Percentiles rank a stretch among this genome's conserved stretches.
Evolutionary conservation across 2,113 vertebrate genomes (phyloP).

Genomic region (Muscicapa adusta): DNA sequence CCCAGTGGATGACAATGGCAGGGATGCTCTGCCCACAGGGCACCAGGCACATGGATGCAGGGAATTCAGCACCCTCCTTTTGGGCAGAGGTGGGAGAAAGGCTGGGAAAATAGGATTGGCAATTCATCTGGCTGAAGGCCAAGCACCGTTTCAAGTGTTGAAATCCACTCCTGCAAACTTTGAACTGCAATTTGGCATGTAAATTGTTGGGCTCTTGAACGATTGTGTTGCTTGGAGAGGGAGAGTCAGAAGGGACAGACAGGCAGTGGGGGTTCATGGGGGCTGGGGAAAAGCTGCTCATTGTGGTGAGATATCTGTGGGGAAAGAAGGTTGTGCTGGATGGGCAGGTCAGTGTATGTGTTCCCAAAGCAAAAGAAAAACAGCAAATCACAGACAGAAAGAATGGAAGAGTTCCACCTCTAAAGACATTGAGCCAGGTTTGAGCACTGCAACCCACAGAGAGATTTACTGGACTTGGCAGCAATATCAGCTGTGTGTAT

Average conservation of each 20-base stretch:
- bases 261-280: neutral
- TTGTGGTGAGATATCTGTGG: rapidly evolving
- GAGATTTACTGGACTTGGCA: neutral
- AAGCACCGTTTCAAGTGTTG: neutral
- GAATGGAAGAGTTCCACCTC: neutral
- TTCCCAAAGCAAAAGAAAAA: neutral
- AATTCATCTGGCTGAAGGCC: neutral
- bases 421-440: neutral
- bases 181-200: neutral
- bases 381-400: neutral
- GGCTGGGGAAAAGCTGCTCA: neutral
- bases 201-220: neutral
- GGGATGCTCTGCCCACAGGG: neutral
- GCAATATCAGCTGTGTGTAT: rapidly evolving
- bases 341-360: neutral
- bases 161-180: neutral
- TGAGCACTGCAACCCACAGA: neutral
- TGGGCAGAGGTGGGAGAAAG: neutral
- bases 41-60: rapidly evolving
- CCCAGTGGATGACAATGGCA: no score
- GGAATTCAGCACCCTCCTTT: neutral
- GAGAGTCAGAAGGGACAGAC: neutral
- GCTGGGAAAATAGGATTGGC: neutral
- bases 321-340: neutral
- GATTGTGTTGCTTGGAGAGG: neutral